Evolutionary conservation across 2,888 invertebrate genomes (phyloP).

Genomic region (Luperina nickerlii): DNA sequence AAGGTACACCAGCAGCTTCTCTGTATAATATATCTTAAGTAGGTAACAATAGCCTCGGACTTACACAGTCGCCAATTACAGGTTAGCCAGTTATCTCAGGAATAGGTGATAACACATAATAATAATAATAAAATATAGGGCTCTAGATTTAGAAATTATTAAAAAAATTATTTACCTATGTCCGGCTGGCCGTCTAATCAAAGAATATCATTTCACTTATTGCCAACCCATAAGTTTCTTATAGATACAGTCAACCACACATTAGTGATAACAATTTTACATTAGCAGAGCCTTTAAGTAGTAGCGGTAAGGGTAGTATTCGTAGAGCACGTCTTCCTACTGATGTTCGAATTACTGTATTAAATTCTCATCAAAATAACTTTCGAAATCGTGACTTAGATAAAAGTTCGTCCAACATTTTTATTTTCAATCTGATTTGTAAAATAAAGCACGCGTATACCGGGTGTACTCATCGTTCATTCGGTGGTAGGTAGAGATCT

Average conservation of each 20-base stretch:
- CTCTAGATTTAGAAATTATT: not conserved
- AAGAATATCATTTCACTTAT: not conserved
- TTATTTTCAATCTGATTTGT: constrained; percentile 16
- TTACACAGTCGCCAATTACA: too few relatives aligned
- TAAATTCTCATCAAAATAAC: not conserved
- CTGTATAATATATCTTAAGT: too few relatives aligned
- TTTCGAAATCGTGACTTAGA: constrained; percentile 12
- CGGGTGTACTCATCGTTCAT: not conserved
- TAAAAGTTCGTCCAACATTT: not conserved
- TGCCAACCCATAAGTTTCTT: not conserved
- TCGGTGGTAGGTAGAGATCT: constrained; percentile 55
- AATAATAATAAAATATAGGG: too few relatives aligned
- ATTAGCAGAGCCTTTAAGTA: not conserved
- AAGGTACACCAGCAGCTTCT: too few relatives aligned
- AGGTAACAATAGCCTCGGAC: too few relatives aligned
- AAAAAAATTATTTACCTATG: not conserved
- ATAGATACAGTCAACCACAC: not conserved
- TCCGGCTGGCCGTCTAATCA: not conserved
- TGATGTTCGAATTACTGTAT: not conserved
- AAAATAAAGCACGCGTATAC: constrained; percentile 9
- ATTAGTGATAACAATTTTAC: not conserved
- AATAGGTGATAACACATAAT: too few relatives aligned
- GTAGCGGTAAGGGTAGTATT: not conserved
- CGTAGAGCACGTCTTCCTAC: not conserved
- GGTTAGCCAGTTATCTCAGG: too few relatives aligned